A percentile compares a stretch with the other conserved stretches of the same genome.
Evolutionary conservation across 2,113 vertebrate genomes (phyloP).

Genomic region (Toxostoma redivivum): DNA sequence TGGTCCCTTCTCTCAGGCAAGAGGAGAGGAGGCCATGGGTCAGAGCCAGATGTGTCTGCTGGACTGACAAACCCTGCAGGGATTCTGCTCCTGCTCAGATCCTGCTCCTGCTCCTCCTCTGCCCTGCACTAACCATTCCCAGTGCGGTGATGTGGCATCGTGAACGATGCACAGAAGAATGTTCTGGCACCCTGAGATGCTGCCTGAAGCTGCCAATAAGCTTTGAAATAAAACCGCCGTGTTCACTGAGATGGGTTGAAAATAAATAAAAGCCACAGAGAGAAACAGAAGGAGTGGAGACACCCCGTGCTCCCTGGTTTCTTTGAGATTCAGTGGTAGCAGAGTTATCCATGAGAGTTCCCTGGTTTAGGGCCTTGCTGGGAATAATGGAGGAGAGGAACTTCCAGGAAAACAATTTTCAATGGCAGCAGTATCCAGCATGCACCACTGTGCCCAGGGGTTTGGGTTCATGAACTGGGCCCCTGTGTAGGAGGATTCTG

Average conservation of each 20-base stretch:
- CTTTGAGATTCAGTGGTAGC: not conserved
- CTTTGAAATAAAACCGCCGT: not conserved
- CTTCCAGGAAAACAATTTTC: not conserved
- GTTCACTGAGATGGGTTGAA: not conserved
- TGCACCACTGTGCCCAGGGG: not conserved
- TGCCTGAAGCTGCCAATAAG: not conserved
- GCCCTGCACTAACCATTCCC: not conserved
- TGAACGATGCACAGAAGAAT: conserved; percentile 1
- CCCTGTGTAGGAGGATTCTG: not conserved
- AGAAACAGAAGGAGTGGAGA: not conserved
- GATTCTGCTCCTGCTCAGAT: not conserved
- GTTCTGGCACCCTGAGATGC: not conserved
- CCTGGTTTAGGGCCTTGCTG: not conserved
- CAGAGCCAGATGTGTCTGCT: not conserved
- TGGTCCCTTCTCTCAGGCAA: not conserved
- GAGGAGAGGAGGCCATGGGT: not conserved
- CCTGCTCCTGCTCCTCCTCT: not conserved
- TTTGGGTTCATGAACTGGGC: not conserved
- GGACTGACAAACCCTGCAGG: not conserved
- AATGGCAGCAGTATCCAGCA: not conserved
- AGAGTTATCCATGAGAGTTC: not conserved
- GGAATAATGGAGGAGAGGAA: not conserved
- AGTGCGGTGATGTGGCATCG: conserved; percentile 4
- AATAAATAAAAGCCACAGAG: not conserved
- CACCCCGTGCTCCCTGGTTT: not conserved